Evolutionary conservation across 2,888 invertebrate genomes (phyloP), one percentile per base, ranked within the genome.

Genomic region (Labia minor): DNA sequence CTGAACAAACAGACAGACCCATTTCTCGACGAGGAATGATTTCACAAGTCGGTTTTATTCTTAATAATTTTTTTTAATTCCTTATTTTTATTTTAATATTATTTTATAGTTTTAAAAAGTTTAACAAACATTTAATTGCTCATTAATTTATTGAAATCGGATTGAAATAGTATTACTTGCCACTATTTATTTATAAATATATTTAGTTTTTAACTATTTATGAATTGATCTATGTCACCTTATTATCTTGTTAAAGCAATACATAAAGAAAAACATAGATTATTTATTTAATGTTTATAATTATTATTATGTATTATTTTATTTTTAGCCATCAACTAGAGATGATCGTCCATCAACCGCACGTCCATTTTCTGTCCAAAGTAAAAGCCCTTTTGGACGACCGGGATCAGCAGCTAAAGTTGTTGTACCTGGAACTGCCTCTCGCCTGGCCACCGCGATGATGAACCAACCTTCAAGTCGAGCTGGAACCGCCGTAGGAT

Each of bases 331-430:
- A 14, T 64, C 67, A 72, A 72, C 77, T 1, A 79, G 82, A 1
- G 78, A 82, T 19, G 78, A 80, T 68, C 79, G 81, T 1, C 74
- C 84, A 1, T 80, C 78, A 3, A 76, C 78, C 19, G 8, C n/a
- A 1, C 33, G 33, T 11, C 33, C 33, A 33, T 8, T 33, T 33
- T 8, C 33, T 33, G 6, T 11, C 6, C 33, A 33, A 33, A 33
- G 11, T 11, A 33, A 33, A 11, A 33, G 11, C 11, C 6, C 11
- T 33, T 33, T 33, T 33, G 33, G 6, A 6, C 6, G 33, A 11
- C 33, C 33, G 6, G 33, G 33, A 11, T 33, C 33, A 33, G 11
- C 61, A 1, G 66, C 68, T 16, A 63, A 19, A 21, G 66, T 26
- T n/a, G 62, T 65, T 14, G 66, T 70, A 4, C 72, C 73, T 20